These are phyloP conservation scores for Drosophila santomea DNA, from an alignment of 1,140 invertebrate genomes.

Conservation along the genomic window DNA sequence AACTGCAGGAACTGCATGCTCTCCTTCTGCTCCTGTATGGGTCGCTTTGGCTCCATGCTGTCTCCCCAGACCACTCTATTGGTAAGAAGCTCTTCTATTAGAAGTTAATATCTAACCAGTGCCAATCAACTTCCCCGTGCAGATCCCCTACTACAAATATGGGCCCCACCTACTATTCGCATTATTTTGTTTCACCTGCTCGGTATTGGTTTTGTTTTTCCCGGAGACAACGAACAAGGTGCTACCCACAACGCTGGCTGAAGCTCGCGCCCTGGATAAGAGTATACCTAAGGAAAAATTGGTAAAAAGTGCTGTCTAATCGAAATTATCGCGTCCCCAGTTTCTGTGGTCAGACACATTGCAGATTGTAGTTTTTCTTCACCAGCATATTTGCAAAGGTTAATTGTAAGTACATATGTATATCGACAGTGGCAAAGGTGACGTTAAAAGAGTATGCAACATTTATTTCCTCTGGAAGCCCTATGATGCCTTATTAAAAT, in stretches of 20 bases:
- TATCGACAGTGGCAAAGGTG: too few species aligned
- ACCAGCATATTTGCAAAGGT: too few species aligned
- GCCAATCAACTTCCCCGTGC: neutral
- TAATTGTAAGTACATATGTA: too few species aligned
- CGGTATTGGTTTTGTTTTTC: slow-evolving; percentile 86
- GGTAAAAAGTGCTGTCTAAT: slow-evolving; percentile 50
- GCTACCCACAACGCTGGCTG: slow-evolving; percentile 88
- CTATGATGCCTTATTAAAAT: too few species aligned
- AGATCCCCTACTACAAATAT: slow-evolving; percentile 85
- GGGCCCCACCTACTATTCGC: slow-evolving; percentile 88
- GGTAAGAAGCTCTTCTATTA: slow-evolving; percentile 78
- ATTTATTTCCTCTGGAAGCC: too few species aligned
- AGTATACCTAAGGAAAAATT: slow-evolving; percentile 14
- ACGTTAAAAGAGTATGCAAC: too few species aligned
- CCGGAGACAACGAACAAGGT: slow-evolving; percentile 89
- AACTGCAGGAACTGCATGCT: slow-evolving; percentile 87
- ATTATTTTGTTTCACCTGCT: slow-evolving; percentile 86
- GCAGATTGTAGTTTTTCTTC: neutral
- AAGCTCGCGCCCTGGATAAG: slow-evolving; percentile 87
- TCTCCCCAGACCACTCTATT: slow-evolving; percentile 90
- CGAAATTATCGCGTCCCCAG: neutral
- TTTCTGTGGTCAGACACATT: neutral
- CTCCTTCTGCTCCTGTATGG: slow-evolving; percentile 89
- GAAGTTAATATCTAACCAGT: too few species aligned
- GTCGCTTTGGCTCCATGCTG: slow-evolving; percentile 89